Conservation (phyloP, 2,888 invertebrate genomes). For the Campoletis raptor region DNA sequence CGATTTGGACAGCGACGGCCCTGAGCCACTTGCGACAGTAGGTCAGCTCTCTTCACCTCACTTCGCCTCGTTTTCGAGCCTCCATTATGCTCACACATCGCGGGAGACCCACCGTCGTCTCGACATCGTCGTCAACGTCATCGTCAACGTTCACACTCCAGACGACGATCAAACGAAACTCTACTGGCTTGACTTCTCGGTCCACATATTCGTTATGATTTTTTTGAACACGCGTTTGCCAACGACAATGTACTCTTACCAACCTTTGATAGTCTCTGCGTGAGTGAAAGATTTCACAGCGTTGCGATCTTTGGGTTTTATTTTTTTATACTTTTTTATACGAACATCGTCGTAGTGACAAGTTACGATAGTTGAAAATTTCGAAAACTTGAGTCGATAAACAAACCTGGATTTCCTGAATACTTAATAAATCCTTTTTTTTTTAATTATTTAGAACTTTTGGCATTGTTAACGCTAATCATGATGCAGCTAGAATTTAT, state of each 20-base stretch:
- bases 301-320: background rate
- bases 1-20: slow-evolving; percentile 84
- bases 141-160: slow-evolving; percentile 59
- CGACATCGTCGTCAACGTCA: slow-evolving; percentile 30
- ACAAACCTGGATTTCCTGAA: background rate
- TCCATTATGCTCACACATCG: slow-evolving; percentile 77
- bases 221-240: slow-evolving; percentile 31
- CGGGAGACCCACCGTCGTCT: slow-evolving; percentile 41
- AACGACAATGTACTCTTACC: slow-evolving; percentile 8
- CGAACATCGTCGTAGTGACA: background rate
- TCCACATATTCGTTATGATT: slow-evolving; percentile 38
- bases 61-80: slow-evolving; percentile 82
- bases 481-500: background rate
- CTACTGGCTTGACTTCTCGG: slow-evolving; percentile 13
- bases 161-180: slow-evolving; percentile 53
- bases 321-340: background rate
- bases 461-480: background rate
- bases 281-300: background rate
- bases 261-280: background rate
- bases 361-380: background rate
- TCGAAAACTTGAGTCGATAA: background rate
- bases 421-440: background rate
- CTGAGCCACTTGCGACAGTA: slow-evolving; percentile 85
- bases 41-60: slow-evolving; percentile 85
- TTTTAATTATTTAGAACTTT: background rate